Conservation (phyloP, 2,113 vertebrate species). For the Bubo blakistoni region DNA sequence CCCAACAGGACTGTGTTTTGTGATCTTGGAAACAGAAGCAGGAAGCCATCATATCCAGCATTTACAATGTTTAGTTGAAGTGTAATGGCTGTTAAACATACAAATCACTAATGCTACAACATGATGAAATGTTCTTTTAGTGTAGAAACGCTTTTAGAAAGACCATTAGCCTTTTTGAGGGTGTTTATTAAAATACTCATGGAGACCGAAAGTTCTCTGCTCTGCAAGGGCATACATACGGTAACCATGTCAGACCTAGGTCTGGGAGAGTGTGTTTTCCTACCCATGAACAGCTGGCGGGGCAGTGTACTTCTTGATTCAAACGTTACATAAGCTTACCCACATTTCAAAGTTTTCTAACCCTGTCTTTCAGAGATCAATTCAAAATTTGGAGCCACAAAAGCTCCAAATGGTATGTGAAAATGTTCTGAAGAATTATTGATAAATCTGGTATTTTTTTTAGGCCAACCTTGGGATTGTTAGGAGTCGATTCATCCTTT, state of each 20-base stretch:
- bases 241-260: fast-evolving
- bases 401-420: neutral
- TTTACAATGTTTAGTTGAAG: neutral
- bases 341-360: neutral
- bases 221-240: neutral
- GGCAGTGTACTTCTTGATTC: neutral
- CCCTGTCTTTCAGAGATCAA: neutral
- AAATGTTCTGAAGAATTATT: neutral
- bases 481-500: neutral
- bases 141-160: neutral
- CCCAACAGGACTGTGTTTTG: neutral
- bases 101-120: neutral
- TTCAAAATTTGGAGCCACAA: neutral
- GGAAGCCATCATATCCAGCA: neutral
- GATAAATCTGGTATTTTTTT: neutral
- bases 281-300: fast-evolving
- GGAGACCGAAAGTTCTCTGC: neutral
- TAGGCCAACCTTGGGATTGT: neutral
- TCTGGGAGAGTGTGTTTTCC: neutral
- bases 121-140: neutral
- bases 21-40: neutral
- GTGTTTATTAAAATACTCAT: neutral
- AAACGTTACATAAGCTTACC: neutral
- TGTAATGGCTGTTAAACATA: neutral
- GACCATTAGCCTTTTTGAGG: neutral